Evolutionary conservation across 2,888 invertebrate species (phyloP).

Genomic region (Chironomus tentans): DNA sequence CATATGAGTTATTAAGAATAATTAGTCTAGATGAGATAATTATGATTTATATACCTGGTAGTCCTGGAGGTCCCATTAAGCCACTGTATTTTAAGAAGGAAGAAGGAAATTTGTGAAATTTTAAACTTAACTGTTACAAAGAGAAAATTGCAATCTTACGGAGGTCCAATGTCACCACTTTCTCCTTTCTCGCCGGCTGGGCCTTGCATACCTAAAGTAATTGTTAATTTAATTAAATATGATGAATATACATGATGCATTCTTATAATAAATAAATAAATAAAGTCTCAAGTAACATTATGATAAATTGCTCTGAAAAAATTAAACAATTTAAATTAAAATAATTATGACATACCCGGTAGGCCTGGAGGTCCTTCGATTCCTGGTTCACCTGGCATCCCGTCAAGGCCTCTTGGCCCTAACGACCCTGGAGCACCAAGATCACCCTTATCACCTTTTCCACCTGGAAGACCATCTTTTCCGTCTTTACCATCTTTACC

Average conservation of each 20-base stretch:
- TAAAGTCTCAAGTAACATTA: no score
- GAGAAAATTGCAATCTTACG: slow-evolving; percentile 35
- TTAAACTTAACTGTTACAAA: not conserved
- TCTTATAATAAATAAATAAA: no score
- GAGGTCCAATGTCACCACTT: slow-evolving; percentile 78
- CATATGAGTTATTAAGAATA: not conserved
- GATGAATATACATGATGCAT: not conserved
- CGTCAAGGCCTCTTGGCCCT: slow-evolving; percentile 56
- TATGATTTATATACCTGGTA: slow-evolving; percentile 8
- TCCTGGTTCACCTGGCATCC: slow-evolving; percentile 65
- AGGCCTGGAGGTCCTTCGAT: slow-evolving; percentile 53
- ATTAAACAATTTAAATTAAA: no score
- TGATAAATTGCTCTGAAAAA: not conserved
- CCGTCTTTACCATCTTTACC: slow-evolving; percentile 42
- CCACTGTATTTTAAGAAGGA: not conserved
- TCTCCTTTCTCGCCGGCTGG: slow-evolving; percentile 67
- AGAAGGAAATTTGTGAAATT: not conserved
- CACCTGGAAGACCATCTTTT: slow-evolving; percentile 45
- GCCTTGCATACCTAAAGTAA: slow-evolving; percentile 53
- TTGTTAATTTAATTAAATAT: not conserved
- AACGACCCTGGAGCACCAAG: slow-evolving; percentile 46
- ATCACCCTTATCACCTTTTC: slow-evolving; percentile 43
- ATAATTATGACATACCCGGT: no score
- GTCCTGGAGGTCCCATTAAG: slow-evolving; percentile 44
- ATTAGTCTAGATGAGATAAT: not conserved